Conservation (phyloP, 2,888 invertebrate species). For the Liposcelis brunnea region DNA sequence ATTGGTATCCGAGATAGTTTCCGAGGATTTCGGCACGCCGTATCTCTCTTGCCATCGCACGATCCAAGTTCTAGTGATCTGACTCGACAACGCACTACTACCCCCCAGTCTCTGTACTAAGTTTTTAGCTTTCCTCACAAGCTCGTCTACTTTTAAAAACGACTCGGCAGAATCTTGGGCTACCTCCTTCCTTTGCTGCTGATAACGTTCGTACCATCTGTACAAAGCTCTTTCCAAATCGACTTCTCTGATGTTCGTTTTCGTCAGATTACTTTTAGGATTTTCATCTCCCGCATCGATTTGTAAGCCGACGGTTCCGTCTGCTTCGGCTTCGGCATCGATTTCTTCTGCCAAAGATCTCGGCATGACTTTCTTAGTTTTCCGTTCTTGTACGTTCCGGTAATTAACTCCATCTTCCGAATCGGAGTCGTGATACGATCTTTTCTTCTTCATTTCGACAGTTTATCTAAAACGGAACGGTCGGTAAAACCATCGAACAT, state of each 20-base stretch:
- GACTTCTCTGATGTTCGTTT: conserved; percentile 15
- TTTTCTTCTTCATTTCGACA: conserved; percentile 1
- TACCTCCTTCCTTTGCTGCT: conserved; percentile 5
- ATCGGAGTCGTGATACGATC: background rate
- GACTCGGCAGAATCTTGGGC: background rate
- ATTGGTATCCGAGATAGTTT: background rate
- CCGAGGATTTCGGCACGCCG: conserved; percentile 11
- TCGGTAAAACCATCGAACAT: no score
- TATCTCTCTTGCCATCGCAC: conserved; percentile 16
- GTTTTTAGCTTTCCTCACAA: conserved; percentile 2
- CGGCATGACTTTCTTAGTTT: conserved; percentile 4
- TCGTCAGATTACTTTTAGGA: background rate
- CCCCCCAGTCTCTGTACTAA: conserved; percentile 1
- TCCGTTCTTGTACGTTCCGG: background rate
- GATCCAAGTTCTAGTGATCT: conserved; percentile 13
- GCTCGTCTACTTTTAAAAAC: background rate
- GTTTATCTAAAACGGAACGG: no score
- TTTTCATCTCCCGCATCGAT: background rate
- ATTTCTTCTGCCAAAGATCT: conserved; percentile 1
- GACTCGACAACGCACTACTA: background rate
- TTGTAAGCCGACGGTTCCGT: background rate
- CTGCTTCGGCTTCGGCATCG: conserved; percentile 5
- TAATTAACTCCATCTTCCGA: background rate
- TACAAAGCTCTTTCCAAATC: conserved; percentile 20
- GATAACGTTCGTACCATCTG: conserved; percentile 18